A percentile compares a stretch with the other conserved stretches of the same genome.
Conservation (phyloP, 2,797 vertebrate genomes). For the Acipenser oxyrinchus region DNA sequence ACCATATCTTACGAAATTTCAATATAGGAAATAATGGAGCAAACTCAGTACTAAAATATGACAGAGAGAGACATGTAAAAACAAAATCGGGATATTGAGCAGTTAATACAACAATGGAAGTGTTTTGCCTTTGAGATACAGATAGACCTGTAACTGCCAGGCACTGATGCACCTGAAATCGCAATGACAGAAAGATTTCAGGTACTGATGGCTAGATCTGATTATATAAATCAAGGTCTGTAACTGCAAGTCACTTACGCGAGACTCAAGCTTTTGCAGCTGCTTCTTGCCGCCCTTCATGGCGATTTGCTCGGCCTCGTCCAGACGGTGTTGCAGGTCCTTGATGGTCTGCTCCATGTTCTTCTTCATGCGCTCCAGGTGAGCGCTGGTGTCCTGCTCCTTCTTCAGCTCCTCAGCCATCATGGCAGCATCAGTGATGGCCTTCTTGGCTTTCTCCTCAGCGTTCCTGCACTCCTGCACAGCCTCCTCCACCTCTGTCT, state of each 20-base stretch:
- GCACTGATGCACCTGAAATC: no score
- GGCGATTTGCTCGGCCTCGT: slow-evolving; percentile 70
- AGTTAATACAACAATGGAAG: no score
- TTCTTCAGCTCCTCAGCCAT: slow-evolving; percentile 66
- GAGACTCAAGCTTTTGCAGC: slow-evolving; percentile 77
- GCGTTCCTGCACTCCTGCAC: slow-evolving; percentile 70
- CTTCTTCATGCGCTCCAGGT: slow-evolving; percentile 65
- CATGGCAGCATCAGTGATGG: slow-evolving; percentile 66
- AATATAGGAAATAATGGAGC: no score
- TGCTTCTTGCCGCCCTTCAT: slow-evolving; percentile 86
- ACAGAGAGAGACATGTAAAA: no score
- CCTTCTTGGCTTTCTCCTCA: slow-evolving; percentile 76
- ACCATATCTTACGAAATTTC: no score
- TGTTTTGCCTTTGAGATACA: no score
- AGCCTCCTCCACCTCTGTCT: slow-evolving; percentile 66
- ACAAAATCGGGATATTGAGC: no score
- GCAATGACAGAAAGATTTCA: no score
- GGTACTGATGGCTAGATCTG: no score
- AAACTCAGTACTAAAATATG: no score
- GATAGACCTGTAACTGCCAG: no score
- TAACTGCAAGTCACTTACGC: slow-evolving; percentile 34
- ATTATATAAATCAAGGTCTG: neutral
- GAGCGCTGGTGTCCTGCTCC: slow-evolving; percentile 62
- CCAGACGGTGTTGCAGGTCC: slow-evolving; percentile 49
- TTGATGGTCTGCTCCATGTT: slow-evolving; percentile 62